phyloP scores from a whole-genome alignment of 2,113 vertebrate genomes.

The Cyanocitta stelleri region DNA sequence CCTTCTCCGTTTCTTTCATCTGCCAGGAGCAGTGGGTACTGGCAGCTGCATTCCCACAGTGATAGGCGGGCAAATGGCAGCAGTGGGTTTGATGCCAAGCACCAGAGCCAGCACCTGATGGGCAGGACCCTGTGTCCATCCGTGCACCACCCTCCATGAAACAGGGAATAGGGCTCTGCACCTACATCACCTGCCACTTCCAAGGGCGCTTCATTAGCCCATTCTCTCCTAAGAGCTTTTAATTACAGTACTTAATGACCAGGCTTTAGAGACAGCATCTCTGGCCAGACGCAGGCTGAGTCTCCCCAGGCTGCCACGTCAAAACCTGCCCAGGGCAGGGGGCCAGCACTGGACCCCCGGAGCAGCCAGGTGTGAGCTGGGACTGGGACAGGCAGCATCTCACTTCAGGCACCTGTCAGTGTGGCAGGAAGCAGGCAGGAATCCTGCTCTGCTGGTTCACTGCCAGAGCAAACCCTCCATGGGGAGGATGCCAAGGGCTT shows the following conservation, averaged over 20 bases:
- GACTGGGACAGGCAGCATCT: not conserved
- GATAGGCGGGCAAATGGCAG: not conserved
- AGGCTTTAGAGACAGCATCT: not conserved
- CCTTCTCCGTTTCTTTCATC: not conserved
- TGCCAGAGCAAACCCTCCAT: accelerated
- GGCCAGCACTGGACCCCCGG: accelerated
- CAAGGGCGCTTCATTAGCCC: not conserved
- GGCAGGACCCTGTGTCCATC: not conserved
- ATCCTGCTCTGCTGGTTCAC: not conserved
- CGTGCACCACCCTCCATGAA: not conserved
- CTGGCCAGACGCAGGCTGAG: accelerated
- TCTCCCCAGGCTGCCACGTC: not conserved
- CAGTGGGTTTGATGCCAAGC: not conserved
- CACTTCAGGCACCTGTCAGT: accelerated
- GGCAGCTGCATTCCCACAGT: not conserved
- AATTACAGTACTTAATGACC: not conserved
- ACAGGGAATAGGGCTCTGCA: accelerated
- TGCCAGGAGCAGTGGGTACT: not conserved
- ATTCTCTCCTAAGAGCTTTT: not conserved
- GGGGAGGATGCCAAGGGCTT: not conserved
- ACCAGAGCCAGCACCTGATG: not conserved
- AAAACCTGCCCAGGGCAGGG: not conserved
- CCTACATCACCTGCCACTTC: not conserved
- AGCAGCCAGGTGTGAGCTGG: not conserved
- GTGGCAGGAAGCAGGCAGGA: not conserved